phyloP scores from a whole-genome alignment of 37 sponge, comb jelly and placozoan species.

The Axinella damicornis region DNA sequence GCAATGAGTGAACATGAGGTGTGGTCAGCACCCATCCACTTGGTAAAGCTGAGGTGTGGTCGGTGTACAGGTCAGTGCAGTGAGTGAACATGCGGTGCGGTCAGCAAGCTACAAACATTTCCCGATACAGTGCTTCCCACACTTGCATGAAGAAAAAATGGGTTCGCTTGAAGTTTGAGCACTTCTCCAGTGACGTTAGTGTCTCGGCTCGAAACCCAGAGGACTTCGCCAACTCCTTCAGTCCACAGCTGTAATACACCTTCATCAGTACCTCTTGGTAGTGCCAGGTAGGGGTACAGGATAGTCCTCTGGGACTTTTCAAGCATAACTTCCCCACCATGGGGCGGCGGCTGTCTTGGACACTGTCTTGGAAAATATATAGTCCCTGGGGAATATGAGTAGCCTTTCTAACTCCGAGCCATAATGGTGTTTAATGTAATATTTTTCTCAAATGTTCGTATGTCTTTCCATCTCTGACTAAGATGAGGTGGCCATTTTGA shows the following conservation, averaged over 20 bases:
- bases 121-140: constrained; percentile 22
- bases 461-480: constrained; percentile 42
- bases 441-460: constrained; percentile 31
- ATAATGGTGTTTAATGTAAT: constrained; percentile 7
- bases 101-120: background rate
- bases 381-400: too few relatives aligned
- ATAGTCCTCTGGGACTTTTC: too few relatives aligned
- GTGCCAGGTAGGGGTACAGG: too few relatives aligned
- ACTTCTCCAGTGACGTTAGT: constrained; percentile 14
- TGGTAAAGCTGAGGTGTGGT: too few relatives aligned
- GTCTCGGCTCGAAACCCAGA: background rate
- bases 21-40: too few relatives aligned
- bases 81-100: too few relatives aligned
- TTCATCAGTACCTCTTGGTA: background rate
- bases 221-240: too few relatives aligned
- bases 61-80: too few relatives aligned
- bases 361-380: too few relatives aligned
- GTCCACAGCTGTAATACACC: background rate
- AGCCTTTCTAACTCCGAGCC: constrained; percentile 10
- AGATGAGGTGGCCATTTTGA: constrained; percentile 6
- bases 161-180: constrained; percentile 27
- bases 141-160: constrained; percentile 18
- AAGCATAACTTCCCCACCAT: too few relatives aligned
- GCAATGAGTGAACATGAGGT: too few relatives aligned
- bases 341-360: constrained; percentile 14